Conservation (phyloP, 1,140 invertebrate genomes). For the Drosophila micromelanica region DNA sequence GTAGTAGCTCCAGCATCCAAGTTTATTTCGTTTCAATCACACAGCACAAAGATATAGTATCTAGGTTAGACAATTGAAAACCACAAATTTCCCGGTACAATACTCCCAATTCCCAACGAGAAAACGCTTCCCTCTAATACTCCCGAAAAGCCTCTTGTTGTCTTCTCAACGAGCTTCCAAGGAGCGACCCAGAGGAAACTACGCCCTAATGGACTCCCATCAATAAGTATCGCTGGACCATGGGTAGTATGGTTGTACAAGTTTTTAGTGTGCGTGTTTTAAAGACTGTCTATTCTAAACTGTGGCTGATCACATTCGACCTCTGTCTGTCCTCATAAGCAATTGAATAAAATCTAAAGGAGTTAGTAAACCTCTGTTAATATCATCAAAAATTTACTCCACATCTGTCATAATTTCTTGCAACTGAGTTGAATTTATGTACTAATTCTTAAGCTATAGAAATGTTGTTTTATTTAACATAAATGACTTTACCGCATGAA, state of each 20-base stretch:
- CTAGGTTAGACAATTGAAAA: constrained; percentile 47
- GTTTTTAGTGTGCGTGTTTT: constrained; percentile 56
- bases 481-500: constrained; percentile 23
- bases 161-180: constrained; percentile 26
- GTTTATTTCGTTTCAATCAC: constrained; percentile 51
- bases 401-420: constrained; percentile 25
- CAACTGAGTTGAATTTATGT: constrained; percentile 26
- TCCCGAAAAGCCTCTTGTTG: constrained; percentile 30
- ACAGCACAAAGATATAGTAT: constrained; percentile 33
- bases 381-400: constrained; percentile 8
- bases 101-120: constrained; percentile 18
- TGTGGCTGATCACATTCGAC: constrained; percentile 57
- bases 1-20: constrained; percentile 56
- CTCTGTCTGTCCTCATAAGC: constrained; percentile 52
- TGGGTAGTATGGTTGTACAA: constrained; percentile 75
- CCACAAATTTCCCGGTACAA: constrained; percentile 47
- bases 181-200: constrained; percentile 34
- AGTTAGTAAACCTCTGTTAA: constrained; percentile 42
- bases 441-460: constrained; percentile 32
- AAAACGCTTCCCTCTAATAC: constrained; percentile 17
- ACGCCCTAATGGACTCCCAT: constrained; percentile 26
- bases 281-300: constrained; percentile 47
- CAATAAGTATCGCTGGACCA: constrained; percentile 66
- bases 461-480: constrained; percentile 36
- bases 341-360: constrained; percentile 30